phyloP scores from a whole-genome alignment of 2,888 invertebrate species.

The Protophormia terraenovae region DNA sequence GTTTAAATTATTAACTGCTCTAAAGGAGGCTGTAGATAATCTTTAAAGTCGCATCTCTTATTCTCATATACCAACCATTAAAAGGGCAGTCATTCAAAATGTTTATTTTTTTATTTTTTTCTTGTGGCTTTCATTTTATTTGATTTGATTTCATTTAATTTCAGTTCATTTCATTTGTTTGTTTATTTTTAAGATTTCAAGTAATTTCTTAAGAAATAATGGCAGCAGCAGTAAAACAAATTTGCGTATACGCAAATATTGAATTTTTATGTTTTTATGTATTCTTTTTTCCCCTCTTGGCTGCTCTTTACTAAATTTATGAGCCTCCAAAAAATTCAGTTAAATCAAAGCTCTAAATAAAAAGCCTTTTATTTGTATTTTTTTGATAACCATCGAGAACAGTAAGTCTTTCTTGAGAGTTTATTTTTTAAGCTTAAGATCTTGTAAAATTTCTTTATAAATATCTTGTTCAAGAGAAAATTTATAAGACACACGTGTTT shows the following conservation, averaged over 20 bases:
- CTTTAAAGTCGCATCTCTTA: slow-evolving; percentile 64
- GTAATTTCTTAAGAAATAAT: slow-evolving; percentile 54
- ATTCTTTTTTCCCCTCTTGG: too few relatives aligned
- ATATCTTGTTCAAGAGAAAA: slow-evolving; percentile 53
- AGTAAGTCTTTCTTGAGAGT: slow-evolving; percentile 58
- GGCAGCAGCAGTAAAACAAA: background rate
- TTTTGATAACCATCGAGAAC: slow-evolving; percentile 61
- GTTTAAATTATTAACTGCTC: slow-evolving; percentile 66
- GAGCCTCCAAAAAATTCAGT: slow-evolving; percentile 47
- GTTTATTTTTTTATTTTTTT: background rate
- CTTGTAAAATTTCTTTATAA: slow-evolving; percentile 47
- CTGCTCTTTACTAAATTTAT: slow-evolving; percentile 55
- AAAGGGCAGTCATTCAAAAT: slow-evolving; percentile 53
- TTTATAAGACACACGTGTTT: slow-evolving; percentile 65
- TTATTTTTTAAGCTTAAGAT: slow-evolving; percentile 37
- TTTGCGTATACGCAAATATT: slow-evolving; percentile 59
- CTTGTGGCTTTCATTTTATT: slow-evolving; percentile 22
- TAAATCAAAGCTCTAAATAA: slow-evolving; percentile 4
- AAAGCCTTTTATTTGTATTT: slow-evolving; percentile 55
- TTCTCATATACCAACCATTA: slow-evolving; percentile 50
- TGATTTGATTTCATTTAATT: slow-evolving; percentile 53
- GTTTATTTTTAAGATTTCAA: background rate
- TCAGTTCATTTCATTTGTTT: background rate
- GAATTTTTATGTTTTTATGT: slow-evolving; percentile 9
- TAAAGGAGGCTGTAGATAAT: slow-evolving; percentile 61